Conservation (phyloP, 2,797 vertebrate genomes). For the Sciaenops ocellatus region DNA sequence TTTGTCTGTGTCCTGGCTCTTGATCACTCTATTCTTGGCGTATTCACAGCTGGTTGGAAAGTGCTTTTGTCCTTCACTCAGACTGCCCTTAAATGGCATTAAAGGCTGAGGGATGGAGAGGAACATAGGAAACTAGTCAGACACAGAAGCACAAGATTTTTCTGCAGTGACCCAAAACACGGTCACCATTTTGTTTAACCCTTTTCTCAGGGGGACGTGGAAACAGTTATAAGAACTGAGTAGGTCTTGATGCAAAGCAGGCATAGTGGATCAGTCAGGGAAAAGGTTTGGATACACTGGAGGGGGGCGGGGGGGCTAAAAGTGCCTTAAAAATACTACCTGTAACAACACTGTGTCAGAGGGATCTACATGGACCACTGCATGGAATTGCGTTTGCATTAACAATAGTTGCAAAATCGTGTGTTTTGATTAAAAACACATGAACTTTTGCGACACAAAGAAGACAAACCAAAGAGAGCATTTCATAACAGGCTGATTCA, state of each 20-base stretch:
- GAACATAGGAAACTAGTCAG: slow-evolving; percentile 49
- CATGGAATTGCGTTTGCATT: background rate
- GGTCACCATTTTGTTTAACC: slow-evolving; percentile 53
- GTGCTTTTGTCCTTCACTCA: slow-evolving; percentile 66
- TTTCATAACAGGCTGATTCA: slow-evolving; percentile 19
- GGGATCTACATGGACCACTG: slow-evolving; percentile 15
- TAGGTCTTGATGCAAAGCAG: slow-evolving; percentile 67
- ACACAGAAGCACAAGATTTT: slow-evolving; percentile 47
- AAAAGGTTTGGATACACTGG: slow-evolving; percentile 30
- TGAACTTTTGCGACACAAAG: background rate
- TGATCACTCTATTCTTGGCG: slow-evolving; percentile 61
- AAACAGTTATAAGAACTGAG: slow-evolving; percentile 31
- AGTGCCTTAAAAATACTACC: slow-evolving; percentile 10
- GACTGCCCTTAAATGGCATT: slow-evolving; percentile 75
- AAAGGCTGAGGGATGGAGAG: slow-evolving; percentile 46
- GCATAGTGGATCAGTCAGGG: slow-evolving; percentile 33
- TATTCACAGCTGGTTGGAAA: slow-evolving; percentile 66
- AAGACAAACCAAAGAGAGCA: slow-evolving; percentile 4
- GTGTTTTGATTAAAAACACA: background rate
- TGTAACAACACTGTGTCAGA: slow-evolving; percentile 11
- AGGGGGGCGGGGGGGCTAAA: slow-evolving; percentile 17
- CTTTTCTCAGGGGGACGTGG: slow-evolving; percentile 24
- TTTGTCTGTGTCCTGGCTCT: slow-evolving; percentile 18
- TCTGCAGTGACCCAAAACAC: slow-evolving; percentile 62
- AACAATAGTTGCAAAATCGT: background rate